A percentile compares a stretch with the other conserved stretches of the same genome.
Conservation (phyloP, 2,797 vertebrate species). For the Pipistrellus nathusii region DNA sequence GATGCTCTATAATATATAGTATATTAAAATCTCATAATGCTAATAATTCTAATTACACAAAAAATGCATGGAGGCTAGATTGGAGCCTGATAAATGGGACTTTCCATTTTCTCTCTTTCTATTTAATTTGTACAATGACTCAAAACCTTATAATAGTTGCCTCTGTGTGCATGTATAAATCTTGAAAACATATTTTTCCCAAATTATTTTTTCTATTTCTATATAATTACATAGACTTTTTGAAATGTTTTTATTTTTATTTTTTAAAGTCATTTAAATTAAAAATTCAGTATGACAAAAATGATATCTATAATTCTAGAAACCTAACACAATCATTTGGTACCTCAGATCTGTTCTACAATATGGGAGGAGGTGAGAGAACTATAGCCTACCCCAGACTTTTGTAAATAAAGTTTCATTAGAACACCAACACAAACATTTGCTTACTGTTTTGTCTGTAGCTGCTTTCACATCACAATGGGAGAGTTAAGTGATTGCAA, state of each 20-base stretch:
- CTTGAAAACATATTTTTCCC: background rate
- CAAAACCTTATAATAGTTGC: background rate
- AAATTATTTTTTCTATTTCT: background rate
- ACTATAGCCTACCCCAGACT: background rate
- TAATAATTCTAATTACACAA: background rate
- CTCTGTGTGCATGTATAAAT: background rate
- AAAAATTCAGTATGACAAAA: conserved; percentile 38
- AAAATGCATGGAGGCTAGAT: background rate
- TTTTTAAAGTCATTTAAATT: background rate
- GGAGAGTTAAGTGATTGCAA: background rate
- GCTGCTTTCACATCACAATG: background rate
- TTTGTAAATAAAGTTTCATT: background rate
- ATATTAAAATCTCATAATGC: background rate
- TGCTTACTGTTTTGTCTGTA: background rate
- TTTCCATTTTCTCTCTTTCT: background rate
- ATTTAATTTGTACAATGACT: background rate
- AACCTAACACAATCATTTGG: background rate
- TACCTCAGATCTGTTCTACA: background rate
- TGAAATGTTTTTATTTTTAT: background rate
- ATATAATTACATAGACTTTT: background rate
- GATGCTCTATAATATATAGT: background rate
- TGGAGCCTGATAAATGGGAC: background rate
- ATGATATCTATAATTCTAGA: background rate
- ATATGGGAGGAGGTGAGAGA: background rate
- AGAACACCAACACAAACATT: background rate